Conservation (phyloP, 2,888 invertebrate species). For the Notodonta dromedarius region DNA sequence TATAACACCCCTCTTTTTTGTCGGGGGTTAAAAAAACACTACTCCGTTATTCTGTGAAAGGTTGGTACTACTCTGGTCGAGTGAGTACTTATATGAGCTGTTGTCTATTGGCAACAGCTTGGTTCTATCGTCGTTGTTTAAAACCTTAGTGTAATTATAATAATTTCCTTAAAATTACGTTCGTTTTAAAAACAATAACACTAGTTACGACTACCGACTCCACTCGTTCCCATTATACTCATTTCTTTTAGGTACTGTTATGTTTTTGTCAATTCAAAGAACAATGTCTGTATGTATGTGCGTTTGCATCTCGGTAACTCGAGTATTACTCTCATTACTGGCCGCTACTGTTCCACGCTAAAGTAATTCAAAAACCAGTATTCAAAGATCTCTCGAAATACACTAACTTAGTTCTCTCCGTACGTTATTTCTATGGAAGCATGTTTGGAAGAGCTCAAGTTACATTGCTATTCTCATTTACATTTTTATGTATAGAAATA, state of each 20-base stretch:
- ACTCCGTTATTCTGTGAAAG: too few species aligned
- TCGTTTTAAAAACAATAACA: not conserved
- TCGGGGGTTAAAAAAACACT: too few species aligned
- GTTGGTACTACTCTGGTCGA: too few species aligned
- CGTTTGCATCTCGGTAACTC: conserved; percentile 30
- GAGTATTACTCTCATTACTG: conserved; percentile 32
- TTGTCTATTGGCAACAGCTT: too few species aligned
- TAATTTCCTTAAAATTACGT: not conserved
- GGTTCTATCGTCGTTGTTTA: too few species aligned
- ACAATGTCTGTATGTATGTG: conserved; percentile 32
- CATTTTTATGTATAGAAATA: conserved; percentile 66
- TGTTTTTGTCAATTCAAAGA: conserved; percentile 30
- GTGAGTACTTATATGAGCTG: too few species aligned
- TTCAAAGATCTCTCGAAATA: conserved; percentile 19
- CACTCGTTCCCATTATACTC: conserved; percentile 6
- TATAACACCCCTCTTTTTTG: too few species aligned
- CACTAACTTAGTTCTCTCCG: conserved; percentile 6
- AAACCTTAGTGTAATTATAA: not conserved
- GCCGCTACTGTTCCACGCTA: conserved; percentile 36
- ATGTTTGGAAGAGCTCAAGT: conserved; percentile 29
- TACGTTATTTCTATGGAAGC: conserved; percentile 16
- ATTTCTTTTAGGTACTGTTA: conserved; percentile 13
- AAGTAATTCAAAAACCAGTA: conserved; percentile 19
- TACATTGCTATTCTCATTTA: conserved; percentile 42
- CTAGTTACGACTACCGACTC: conserved; percentile 1